Conservation (phyloP, 2,113 vertebrate species). For the Aepyceros melampus region DNA sequence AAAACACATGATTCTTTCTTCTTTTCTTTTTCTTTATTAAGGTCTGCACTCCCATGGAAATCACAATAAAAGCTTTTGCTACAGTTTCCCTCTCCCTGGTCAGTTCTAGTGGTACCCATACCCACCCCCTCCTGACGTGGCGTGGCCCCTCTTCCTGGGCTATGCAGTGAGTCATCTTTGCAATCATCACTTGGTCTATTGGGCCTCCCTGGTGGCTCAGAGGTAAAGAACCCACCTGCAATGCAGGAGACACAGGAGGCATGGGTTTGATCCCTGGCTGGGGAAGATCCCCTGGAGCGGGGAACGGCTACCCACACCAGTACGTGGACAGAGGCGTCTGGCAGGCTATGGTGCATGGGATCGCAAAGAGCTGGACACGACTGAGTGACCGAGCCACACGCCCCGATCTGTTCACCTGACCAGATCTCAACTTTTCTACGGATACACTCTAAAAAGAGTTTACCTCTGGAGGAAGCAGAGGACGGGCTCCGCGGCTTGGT, state of each 20-base stretch:
- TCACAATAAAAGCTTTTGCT: background rate
- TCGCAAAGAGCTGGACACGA: background rate
- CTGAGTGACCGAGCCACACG: background rate
- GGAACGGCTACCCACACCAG: background rate
- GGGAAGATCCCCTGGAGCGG: background rate
- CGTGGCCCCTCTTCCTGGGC: background rate
- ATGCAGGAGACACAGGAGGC: background rate
- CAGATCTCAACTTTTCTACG: background rate
- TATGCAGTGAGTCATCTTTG: background rate
- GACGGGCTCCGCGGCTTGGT: accelerated
- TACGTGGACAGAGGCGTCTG: background rate
- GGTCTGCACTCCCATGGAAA: background rate
- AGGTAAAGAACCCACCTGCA: background rate
- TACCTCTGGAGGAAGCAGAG: background rate
- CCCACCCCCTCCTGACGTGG: background rate
- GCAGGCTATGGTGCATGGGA: background rate
- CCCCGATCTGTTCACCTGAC: background rate
- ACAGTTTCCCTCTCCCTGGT: background rate
- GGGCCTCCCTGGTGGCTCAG: background rate
- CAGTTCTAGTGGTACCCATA: too few species aligned
- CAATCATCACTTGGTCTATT: background rate
- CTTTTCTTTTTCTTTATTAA: background rate
- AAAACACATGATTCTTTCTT: background rate
- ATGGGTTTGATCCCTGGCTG: background rate
- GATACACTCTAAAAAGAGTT: background rate